These are phyloP conservation scores for Allochrocebus solatus DNA, from an alignment of 2,797 vertebrate genomes.

Conservation along the genomic window DNA sequence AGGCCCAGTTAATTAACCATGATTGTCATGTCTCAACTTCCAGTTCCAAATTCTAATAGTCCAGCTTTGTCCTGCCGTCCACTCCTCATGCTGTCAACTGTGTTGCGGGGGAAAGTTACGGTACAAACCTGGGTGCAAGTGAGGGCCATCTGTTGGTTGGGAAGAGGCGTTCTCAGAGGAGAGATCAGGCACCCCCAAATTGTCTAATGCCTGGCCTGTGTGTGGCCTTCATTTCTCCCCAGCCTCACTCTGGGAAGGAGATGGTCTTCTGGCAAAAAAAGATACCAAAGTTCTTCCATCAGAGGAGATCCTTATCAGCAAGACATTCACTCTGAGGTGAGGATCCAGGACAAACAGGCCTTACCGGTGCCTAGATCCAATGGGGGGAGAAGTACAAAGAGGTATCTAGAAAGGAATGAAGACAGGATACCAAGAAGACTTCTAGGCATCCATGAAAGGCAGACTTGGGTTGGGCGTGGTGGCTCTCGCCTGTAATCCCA, in stretches of 20 bases:
- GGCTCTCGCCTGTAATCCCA: too few relatives aligned
- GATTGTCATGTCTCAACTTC: neutral
- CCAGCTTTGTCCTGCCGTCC: neutral
- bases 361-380: accelerated
- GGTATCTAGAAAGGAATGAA: neutral
- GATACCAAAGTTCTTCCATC: neutral
- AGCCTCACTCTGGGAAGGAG: neutral
- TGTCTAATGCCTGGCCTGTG: neutral
- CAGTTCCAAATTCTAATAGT: neutral
- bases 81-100: neutral
- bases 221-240: neutral
- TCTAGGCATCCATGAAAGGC: neutral
- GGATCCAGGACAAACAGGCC: neutral
- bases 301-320: neutral
- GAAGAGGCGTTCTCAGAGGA: neutral
- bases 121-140: neutral
- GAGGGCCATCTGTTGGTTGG: neutral
- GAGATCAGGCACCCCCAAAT: neutral
- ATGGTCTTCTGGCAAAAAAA: neutral
- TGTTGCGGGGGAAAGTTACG: neutral
- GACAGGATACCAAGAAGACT: neutral
- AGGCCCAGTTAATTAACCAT: neutral
- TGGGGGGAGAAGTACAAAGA: neutral
- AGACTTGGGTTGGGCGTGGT: accelerated
- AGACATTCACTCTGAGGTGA: neutral